These are phyloP conservation scores for Pachyrhynchus sulphureomaculatus DNA, from an alignment of 1,140 invertebrate species.

Conservation along the genomic window DNA sequence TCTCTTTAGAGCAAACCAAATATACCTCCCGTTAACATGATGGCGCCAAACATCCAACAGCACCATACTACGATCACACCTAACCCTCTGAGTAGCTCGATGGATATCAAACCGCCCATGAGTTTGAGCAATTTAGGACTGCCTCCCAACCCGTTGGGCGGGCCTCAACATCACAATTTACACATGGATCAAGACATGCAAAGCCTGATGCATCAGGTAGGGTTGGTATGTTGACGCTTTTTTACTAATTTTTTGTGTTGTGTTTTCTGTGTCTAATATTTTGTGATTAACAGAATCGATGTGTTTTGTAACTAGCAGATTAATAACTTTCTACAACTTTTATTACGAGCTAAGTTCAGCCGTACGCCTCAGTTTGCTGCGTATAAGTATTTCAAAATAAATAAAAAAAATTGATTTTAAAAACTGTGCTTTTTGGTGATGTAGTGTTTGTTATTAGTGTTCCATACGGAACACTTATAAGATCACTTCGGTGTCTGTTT, in stretches of 20 bases:
- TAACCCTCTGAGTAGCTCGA: constrained; percentile 24
- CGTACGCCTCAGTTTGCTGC: not conserved
- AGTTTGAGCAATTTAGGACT: constrained; percentile 32
- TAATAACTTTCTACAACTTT: too few relatives aligned
- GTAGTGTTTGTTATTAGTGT: too few relatives aligned
- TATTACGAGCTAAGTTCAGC: not conserved
- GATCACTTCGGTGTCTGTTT: too few relatives aligned
- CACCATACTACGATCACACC: constrained; percentile 22
- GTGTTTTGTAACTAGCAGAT: not conserved
- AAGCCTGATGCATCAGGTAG: constrained; percentile 33
- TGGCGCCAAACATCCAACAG: constrained; percentile 14
- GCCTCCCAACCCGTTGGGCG: constrained; percentile 37
- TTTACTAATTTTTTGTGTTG: constrained; percentile 6
- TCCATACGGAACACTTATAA: too few relatives aligned
- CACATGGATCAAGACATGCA: constrained; percentile 49
- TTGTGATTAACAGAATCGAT: not conserved
- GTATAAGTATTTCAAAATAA: too few relatives aligned
- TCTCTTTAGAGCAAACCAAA: not conserved
- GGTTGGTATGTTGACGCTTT: constrained; percentile 23
- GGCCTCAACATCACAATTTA: constrained; percentile 36
- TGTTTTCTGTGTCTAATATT: not conserved
- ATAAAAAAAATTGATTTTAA: too few relatives aligned
- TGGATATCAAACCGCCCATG: constrained; percentile 38
- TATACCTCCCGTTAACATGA: not conserved
- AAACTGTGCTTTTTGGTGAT: too few relatives aligned